Conservation (phyloP, 2,113 vertebrate genomes). For the Vanacampus margaritifer region DNA sequence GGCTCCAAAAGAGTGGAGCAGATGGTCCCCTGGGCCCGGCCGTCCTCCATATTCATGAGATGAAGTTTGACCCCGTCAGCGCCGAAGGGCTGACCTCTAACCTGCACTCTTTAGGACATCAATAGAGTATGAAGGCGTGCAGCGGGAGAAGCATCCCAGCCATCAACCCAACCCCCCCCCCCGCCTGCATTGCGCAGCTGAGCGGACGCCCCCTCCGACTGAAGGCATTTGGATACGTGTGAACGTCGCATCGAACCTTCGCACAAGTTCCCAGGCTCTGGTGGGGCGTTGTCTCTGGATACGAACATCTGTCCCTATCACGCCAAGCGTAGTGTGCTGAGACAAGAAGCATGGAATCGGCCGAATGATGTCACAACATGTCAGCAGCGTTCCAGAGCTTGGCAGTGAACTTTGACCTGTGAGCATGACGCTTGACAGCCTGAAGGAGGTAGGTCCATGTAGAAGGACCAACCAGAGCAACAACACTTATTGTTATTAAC, state of each 20-base stretch:
- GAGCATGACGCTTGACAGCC: conserved; percentile 23
- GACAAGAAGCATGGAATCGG: conserved; percentile 36
- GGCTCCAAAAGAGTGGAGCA: conserved; percentile 51
- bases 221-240: conserved; percentile 46
- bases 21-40: conserved; percentile 58
- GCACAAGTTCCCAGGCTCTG: conserved; percentile 58
- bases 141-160: conserved; percentile 28
- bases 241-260: conserved; percentile 38
- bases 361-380: conserved; percentile 40
- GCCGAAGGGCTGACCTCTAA: conserved; percentile 59
- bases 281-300: conserved; percentile 27
- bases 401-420: conserved; percentile 41
- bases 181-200: conserved; percentile 35
- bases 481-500: neutral
- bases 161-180: conserved; percentile 38
- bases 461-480: neutral
- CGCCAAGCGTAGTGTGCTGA: conserved; percentile 15
- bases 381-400: conserved; percentile 30
- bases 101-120: conserved; percentile 56
- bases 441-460: too few relatives aligned
- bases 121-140: conserved; percentile 51
- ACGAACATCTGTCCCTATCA: conserved; percentile 63
- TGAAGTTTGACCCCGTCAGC: conserved; percentile 58
- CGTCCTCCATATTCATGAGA: conserved; percentile 68
- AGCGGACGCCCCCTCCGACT: conserved; percentile 22